Percentiles rank a stretch among this genome's conserved stretches.
phyloP scores from a whole-genome alignment of 1,140 invertebrate species.

The Aricia agestis region DNA sequence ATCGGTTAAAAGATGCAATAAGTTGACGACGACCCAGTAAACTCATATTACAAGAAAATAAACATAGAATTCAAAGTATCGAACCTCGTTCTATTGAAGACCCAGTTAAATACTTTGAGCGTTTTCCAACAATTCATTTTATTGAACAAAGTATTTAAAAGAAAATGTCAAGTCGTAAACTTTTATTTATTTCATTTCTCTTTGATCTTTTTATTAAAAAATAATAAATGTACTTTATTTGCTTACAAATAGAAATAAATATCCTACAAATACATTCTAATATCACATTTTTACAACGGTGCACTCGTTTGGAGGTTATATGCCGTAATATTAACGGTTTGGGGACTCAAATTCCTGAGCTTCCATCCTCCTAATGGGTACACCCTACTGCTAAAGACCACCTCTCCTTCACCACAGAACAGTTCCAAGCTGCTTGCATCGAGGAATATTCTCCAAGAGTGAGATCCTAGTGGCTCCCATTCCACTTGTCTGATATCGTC shows the following conservation, averaged over 20 bases:
- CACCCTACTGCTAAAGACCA: conserved; percentile 56
- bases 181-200: too few relatives aligned
- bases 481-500: conserved; percentile 56
- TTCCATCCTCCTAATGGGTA: conserved; percentile 53
- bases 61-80: too few relatives aligned
- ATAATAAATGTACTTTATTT: background rate
- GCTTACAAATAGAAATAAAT: background rate
- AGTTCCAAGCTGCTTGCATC: conserved; percentile 61
- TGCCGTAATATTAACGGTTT: conserved; percentile 39
- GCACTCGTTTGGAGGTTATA: conserved; percentile 49
- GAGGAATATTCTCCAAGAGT: conserved; percentile 51
- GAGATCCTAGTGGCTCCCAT: conserved; percentile 43
- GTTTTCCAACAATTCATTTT: too few relatives aligned
- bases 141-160: too few relatives aligned
- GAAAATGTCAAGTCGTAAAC: too few relatives aligned
- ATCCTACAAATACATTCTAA: background rate
- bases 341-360: conserved; percentile 45
- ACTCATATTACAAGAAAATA: too few relatives aligned
- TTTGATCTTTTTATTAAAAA: background rate
- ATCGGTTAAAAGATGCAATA: too few relatives aligned
- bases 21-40: too few relatives aligned
- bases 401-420: conserved; percentile 67
- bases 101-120: too few relatives aligned
- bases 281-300: conserved; percentile 32
- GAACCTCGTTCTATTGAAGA: too few relatives aligned